Percentiles rank a stretch among this genome's conserved stretches.
phyloP scores from a whole-genome alignment of 2,113 vertebrate genomes.

The Willisornis vidua region DNA sequence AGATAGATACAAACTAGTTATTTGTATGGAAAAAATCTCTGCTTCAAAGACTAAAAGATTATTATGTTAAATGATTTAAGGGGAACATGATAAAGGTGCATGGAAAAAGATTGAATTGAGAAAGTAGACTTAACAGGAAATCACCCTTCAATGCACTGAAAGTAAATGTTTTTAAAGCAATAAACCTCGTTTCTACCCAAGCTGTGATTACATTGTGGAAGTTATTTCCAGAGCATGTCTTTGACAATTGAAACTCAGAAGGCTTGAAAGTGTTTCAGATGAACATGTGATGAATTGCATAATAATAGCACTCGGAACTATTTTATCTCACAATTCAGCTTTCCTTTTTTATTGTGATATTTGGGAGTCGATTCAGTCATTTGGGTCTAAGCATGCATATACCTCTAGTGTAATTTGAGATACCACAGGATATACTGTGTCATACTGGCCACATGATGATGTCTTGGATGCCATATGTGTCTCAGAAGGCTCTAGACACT shows the following conservation, averaged over 20 bases:
- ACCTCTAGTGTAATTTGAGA: neutral
- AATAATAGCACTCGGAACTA: neutral
- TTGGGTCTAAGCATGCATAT: neutral
- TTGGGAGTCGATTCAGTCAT: neutral
- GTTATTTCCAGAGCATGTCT: neutral
- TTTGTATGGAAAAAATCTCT: neutral
- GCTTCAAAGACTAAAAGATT: neutral
- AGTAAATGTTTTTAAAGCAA: neutral
- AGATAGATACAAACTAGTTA: neutral
- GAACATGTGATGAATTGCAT: neutral
- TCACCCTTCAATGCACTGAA: neutral
- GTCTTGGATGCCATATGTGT: neutral
- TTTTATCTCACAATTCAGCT: neutral
- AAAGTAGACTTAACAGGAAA: neutral
- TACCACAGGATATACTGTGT: rapidly evolving
- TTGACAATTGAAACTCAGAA: neutral
- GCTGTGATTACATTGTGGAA: neutral
- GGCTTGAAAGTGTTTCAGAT: neutral
- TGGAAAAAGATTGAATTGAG: neutral
- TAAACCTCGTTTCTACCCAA: neutral
- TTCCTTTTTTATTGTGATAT: neutral
- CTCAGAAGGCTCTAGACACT: neutral
- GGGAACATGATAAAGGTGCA: neutral
- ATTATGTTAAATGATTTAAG: neutral
- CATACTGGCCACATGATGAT: neutral